Conservation (phyloP, 2,113 vertebrate species). For the Corydoras sp. region DNA sequence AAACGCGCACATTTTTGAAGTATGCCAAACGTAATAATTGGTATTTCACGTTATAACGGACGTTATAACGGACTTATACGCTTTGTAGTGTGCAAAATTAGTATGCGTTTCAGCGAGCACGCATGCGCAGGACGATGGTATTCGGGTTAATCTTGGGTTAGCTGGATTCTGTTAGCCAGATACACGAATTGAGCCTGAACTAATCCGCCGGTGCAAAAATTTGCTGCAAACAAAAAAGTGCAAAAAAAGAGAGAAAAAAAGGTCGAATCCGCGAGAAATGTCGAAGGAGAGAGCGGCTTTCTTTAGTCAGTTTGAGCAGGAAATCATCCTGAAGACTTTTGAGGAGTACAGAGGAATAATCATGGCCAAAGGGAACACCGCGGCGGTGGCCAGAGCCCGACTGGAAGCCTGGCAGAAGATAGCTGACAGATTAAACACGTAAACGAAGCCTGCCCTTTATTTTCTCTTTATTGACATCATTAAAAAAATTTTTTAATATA, state of each 20-base stretch:
- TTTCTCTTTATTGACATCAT: not conserved
- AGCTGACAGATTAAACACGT: constrained; percentile 34
- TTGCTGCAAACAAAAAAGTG: not conserved
- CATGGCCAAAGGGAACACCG: constrained; percentile 37
- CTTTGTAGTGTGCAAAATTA: not conserved
- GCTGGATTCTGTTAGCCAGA: constrained; percentile 12
- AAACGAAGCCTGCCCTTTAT: not conserved
- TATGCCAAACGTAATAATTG: not conserved
- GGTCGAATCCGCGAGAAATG: not conserved
- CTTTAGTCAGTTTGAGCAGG: constrained; percentile 29
- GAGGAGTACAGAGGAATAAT: constrained; percentile 27
- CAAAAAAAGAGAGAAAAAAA: not conserved
- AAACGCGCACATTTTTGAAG: too few relatives aligned
- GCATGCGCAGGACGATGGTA: constrained; percentile 2
- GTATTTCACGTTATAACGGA: not conserved
- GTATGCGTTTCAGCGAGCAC: not conserved
- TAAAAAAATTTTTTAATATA: too few relatives aligned
- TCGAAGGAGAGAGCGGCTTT: constrained; percentile 25
- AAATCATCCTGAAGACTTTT: constrained; percentile 27
- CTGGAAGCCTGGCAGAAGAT: constrained; percentile 40
- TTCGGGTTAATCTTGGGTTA: constrained; percentile 5
- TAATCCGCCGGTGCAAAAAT: not conserved
- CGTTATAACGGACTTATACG: not conserved
- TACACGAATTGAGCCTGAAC: not conserved
- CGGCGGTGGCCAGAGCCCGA: constrained; percentile 31